Evolutionary conservation across 2,797 vertebrate genomes (phyloP), one percentile per base, ranked within the genome.

Genomic region (Lateolabrax maculatus): DNA sequence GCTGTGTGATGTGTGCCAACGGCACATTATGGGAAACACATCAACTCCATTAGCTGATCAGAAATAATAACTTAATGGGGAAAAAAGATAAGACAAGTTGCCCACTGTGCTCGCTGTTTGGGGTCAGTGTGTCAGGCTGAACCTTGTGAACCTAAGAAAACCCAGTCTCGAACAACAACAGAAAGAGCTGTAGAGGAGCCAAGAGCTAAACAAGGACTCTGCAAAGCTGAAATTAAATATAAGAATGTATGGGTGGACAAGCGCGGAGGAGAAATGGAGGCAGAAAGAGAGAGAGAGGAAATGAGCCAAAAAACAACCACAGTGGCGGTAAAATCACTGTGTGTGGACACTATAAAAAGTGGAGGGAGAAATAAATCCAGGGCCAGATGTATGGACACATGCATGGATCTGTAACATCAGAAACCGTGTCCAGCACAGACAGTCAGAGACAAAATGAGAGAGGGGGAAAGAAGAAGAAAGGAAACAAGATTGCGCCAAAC

Each of bases 191-290:
- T n/a, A 55, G 2, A 65, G 29, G 41, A 73, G 56, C 87, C 90
- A 91, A 58, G 73, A 79, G 75, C 89, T 90, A 91, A 92, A 94
- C 79, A 91, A 73, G 80, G 85, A 83, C 66, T 76, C 53, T 65
- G 41, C 86, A 69, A 83, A 84, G 86, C 85, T 86, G 85, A 87
- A 90, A 93, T 92, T 89, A 92, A 89, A 92, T 85, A 46, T 67
- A 82, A 83, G 81, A 90, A 81, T 78, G 83, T 78, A 82, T 81
- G 80, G 74, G 76, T 75, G 82, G 83, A 88, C 68, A 44, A 65
- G 82, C 43, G 25, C 53, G 12, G 58, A 80, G 56, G 63, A 72
- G 71, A 67, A 36, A 65, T 41, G 25, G 65, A 79, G 57, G 80
- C 36, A 65, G 70, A 67, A 9, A 71, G 70, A 71, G 60, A 74